Evolutionary conservation across 2,888 invertebrate species (phyloP), one percentile per base, ranked within the genome.

Genomic region (Chymomyza amoena): DNA sequence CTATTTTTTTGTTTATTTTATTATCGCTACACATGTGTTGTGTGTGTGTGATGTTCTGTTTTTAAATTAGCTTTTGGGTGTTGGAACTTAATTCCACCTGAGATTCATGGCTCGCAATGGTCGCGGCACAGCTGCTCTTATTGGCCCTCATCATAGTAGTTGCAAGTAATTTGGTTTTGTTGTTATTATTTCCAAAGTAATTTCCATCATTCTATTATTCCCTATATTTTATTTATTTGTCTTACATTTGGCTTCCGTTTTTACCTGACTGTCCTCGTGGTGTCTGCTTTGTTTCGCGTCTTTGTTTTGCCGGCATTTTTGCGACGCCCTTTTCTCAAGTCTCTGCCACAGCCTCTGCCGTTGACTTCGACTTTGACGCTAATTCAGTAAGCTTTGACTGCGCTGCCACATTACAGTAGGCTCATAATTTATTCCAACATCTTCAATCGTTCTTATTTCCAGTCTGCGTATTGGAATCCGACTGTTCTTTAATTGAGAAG

Each of bases 1-100:
- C 84, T 81, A 82, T 83, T 84, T 84, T 70, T 66, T 80, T 82
- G 81, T 84, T 84, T 83, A 84, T 80, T 79, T 84, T 81, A 79
- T 75, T 77, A 64, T 66, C 51, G 28, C 67, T 75, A 69, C 70
- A 74, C 32, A 62, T 28, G 50, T 61, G 39, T 56, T 60, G 39
- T 62, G 69, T 70, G 69, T 51, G 61, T 69, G 75, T 36, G 60
- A 60, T 76, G 72, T 61, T 82, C 68, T 76, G 68, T 74, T 76
- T 83, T 78, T 76, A 75, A 79, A 72, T 76, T 71, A 71, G 67
- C 69, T 72, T 57, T 70, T 68, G 68, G 71, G 66, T 54, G 54
- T 54, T 45, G 13, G 39, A 13, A 13, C 39, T 4, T 45, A 45
- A 61, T 82, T 77, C 81, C 76, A 81, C 69, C 75, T 82, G 80